Conservation (phyloP, 2,888 invertebrate species). For the Ormyrus pomaceus region DNA sequence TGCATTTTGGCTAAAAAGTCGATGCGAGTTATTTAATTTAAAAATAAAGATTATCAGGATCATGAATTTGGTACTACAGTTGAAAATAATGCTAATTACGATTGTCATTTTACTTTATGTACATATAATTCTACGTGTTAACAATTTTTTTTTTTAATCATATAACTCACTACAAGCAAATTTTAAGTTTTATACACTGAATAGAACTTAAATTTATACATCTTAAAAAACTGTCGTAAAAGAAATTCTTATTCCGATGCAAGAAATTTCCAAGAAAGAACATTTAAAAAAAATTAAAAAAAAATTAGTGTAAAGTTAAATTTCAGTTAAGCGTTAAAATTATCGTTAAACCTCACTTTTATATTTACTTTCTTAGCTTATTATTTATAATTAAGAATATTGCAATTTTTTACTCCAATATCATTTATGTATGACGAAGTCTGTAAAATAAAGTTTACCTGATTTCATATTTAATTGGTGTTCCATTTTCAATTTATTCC, state of each 20-base stretch:
- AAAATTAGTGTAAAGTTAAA: slow-evolving; percentile 39
- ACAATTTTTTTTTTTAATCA: slow-evolving; percentile 26
- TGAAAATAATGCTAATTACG: slow-evolving; percentile 47
- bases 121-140: slow-evolving; percentile 35
- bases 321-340: slow-evolving; percentile 45
- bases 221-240: background rate
- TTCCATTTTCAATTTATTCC: background rate
- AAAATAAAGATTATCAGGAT: slow-evolving; percentile 17
- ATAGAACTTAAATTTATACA: slow-evolving; percentile 11
- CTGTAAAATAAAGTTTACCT: slow-evolving; percentile 56
- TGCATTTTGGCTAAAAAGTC: slow-evolving; percentile 44
- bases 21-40: slow-evolving; percentile 39
- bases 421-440: slow-evolving; percentile 54
- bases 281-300: slow-evolving; percentile 14
- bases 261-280: slow-evolving; percentile 11
- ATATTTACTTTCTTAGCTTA: slow-evolving; percentile 35
- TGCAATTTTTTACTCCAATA: slow-evolving; percentile 43
- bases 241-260: slow-evolving; percentile 20
- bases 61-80: slow-evolving; percentile 18
- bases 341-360: slow-evolving; percentile 43
- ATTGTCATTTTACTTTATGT: slow-evolving; percentile 46
- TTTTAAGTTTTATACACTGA: slow-evolving; percentile 22
- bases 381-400: slow-evolving; percentile 52
- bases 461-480: slow-evolving; percentile 34
- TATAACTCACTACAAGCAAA: slow-evolving; percentile 17